phyloP scores from a whole-genome alignment of 2,113 vertebrate species.

The Nycticebus coucang region DNA sequence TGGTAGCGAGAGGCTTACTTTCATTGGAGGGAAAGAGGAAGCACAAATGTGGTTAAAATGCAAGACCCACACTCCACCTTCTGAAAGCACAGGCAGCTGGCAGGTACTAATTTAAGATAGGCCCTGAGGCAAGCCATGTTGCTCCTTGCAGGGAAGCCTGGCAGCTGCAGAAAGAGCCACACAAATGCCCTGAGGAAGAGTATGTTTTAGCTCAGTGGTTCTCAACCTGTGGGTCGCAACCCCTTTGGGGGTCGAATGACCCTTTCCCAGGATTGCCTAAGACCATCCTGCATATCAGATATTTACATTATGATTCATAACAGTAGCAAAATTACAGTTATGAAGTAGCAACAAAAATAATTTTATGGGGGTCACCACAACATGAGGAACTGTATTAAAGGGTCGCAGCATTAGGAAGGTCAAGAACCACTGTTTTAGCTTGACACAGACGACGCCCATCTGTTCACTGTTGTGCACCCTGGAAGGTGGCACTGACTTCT shows the following conservation, averaged over 20 bases:
- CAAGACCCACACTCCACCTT: background rate
- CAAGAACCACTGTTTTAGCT: background rate
- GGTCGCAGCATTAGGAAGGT: too few species aligned
- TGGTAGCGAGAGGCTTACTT: conserved; percentile 22
- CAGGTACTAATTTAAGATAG: background rate
- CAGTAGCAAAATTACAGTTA: too few species aligned
- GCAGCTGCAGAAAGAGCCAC: background rate
- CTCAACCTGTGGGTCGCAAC: too few species aligned
- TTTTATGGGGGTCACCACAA: too few species aligned
- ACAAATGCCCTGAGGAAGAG: background rate
- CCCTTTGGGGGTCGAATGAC: too few species aligned
- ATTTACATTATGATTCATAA: too few species aligned
- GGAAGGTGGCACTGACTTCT: background rate
- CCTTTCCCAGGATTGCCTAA: too few species aligned
- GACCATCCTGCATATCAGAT: too few species aligned
- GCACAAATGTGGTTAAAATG: background rate
- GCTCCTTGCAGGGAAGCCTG: background rate
- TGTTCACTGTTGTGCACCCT: background rate
- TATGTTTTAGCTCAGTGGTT: background rate
- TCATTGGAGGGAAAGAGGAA: conserved; percentile 6
- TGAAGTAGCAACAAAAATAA: too few species aligned
- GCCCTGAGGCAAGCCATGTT: background rate
- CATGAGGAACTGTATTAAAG: too few species aligned
- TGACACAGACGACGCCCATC: background rate
- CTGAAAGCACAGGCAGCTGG: background rate